Percentiles rank a stretch among this genome's conserved stretches.
Conservation (phyloP, 2,888 invertebrate species). For the Megaustenia siamemsis region DNA sequence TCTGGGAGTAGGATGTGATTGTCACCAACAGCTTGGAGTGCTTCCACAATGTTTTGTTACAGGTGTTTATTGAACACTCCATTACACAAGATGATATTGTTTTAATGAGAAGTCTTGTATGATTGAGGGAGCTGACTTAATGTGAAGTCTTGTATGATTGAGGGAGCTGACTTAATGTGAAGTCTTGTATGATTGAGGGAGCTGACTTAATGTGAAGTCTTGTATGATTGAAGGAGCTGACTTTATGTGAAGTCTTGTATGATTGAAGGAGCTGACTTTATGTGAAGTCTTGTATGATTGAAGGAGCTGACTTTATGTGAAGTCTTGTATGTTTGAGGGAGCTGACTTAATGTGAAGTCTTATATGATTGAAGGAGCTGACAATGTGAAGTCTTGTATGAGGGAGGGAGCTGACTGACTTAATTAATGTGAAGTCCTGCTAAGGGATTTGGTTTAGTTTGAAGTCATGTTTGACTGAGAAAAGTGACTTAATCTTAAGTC, state of each 20-base stretch:
- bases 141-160: neutral
- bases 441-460: too few relatives aligned
- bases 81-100: too few relatives aligned
- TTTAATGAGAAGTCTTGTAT: neutral
- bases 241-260: neutral
- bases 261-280: neutral
- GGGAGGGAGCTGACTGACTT: neutral
- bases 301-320: neutral
- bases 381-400: neutral
- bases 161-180: neutral
- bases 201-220: neutral
- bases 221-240: neutral
- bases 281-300: neutral
- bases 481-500: too few relatives aligned
- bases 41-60: too few relatives aligned
- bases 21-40: too few relatives aligned
- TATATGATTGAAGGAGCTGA: neutral
- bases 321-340: neutral
- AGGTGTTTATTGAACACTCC: too few relatives aligned
- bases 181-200: neutral
- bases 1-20: too few relatives aligned
- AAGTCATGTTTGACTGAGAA: too few relatives aligned
- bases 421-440: too few relatives aligned
- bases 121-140: neutral
- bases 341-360: neutral